Base-by-base conservation (phyloP, 2,888 invertebrate genomes). In the Athalia circularis region DNA sequence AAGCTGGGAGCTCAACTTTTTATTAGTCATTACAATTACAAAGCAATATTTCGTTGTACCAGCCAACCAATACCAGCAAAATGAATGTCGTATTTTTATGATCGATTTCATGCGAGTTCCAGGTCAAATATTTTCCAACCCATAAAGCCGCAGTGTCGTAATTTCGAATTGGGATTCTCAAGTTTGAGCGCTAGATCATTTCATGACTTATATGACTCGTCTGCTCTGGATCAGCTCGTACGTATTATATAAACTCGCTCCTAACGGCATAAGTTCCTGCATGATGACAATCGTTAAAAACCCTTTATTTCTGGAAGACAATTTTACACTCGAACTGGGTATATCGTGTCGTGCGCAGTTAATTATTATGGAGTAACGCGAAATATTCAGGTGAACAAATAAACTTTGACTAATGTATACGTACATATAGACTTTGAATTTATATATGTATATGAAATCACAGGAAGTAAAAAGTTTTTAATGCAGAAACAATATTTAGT, bases 81-180 rank as follows among this genome's bases (percentile, higher is more conserved):
- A 68, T 68, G 54, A 68, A 13, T 68, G 54, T 65, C 47, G 48
- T 68, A 68, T 68, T 68, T 68, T 68, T 68, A 68, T 54, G 68
- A 68, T 68, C 68, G 54, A 68, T 68, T 52, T 54, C 54, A 29
- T 50, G 43, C 11, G 68, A 68, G 68, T 54, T 68, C 43, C 68
- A 54, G 68, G 68, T 68, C 68, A 68, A 68, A 68, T 68, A 68
- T 68, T 68, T 68, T 68, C 68, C 29, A n/a, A 9, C 29, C 54
- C 68, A 54, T 68, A 68, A 68, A 68, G 5, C 29, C 29, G 29
- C 52, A 68, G 54, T 50, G 54, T 68, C 68, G 68, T 68, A 68
- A 68, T 68, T 68, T 68, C 68, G 29, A 43, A 68, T 68, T 68
- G 52, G 68, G 68, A 68, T 54, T 68, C 68, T 68, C 43, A 54